Percentiles rank a stretch among this genome's conserved stretches.
phyloP scores from a whole-genome alignment of 30 jellyfish, hydroid and myxozoan species.

The Chrysaora quinquecirrha region DNA sequence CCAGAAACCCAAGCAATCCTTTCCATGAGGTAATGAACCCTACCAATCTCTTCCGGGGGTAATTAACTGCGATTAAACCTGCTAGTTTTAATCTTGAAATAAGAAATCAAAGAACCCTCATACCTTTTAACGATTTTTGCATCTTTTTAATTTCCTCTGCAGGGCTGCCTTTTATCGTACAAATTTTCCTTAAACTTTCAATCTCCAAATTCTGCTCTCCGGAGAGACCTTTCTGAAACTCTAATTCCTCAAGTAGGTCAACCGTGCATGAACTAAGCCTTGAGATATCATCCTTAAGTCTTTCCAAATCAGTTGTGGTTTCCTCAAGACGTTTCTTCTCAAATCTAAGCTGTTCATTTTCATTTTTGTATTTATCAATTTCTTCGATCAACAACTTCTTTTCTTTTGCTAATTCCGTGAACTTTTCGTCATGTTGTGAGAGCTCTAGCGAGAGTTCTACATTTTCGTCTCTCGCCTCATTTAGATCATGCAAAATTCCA shows the following conservation, averaged over 20 bases:
- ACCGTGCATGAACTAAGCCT: slow-evolving; percentile 66
- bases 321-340: slow-evolving; percentile 52
- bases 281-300: slow-evolving; percentile 33
- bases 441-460: slow-evolving; percentile 61
- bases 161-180: slow-evolving; percentile 70
- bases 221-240: slow-evolving; percentile 46
- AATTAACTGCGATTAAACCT: no score
- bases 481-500: slow-evolving; percentile 23
- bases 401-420: neutral
- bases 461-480: slow-evolving; percentile 70
- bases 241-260: slow-evolving; percentile 70
- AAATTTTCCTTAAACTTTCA: slow-evolving; percentile 69
- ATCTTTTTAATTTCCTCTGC: slow-evolving; percentile 66
- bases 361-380: slow-evolving; percentile 8
- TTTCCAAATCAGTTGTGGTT: slow-evolving; percentile 29
- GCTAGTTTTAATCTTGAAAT: no score
- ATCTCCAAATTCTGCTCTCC: slow-evolving; percentile 70
- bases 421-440: slow-evolving; percentile 39
- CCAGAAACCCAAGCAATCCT: no score
- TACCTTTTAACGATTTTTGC: slow-evolving; percentile 62
- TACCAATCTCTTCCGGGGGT: no score
- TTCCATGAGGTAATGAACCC: no score
- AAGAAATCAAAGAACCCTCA: no score
- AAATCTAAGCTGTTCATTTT: slow-evolving; percentile 10
- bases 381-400: neutral